Evolutionary conservation across 2,113 vertebrate species (phyloP).

Genomic region (Ploceus nigricollis): DNA sequence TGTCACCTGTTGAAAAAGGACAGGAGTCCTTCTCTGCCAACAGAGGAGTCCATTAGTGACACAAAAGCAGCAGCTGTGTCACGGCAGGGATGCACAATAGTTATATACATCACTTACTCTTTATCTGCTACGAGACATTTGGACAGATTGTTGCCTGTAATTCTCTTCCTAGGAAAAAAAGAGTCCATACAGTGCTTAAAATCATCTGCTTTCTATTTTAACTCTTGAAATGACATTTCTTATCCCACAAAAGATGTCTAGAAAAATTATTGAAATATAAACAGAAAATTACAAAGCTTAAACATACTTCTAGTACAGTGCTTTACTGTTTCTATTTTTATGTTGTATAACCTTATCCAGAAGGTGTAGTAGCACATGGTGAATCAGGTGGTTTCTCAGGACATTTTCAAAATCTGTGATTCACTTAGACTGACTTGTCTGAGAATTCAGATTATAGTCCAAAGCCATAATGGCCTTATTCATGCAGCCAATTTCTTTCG

Average conservation of each 20-base stretch:
- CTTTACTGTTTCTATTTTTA: neutral
- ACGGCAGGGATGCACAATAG: neutral
- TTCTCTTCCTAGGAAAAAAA: neutral
- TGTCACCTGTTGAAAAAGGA: conserved; percentile 43
- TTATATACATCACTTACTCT: neutral
- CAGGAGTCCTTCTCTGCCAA: neutral
- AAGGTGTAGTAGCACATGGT: neutral
- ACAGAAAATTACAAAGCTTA: neutral
- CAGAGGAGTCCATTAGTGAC: neutral
- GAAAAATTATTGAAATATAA: neutral
- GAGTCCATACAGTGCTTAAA: neutral
- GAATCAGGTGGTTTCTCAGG: neutral
- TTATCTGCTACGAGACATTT: neutral
- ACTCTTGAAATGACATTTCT: neutral
- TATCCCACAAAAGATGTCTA: neutral
- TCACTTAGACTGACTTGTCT: neutral
- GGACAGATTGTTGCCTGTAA: neutral
- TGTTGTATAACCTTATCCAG: neutral
- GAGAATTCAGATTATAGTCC: neutral
- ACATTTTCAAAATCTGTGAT: neutral
- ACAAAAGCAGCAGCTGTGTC: conserved; percentile 21
- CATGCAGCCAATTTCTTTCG: neutral
- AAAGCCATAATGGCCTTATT: neutral
- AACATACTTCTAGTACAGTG: neutral
- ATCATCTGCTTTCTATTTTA: neutral